Percentiles rank a stretch among this genome's conserved stretches.
These are phyloP conservation scores for Helobdella robusta DNA, from an alignment of 2,888 invertebrate genomes.

Conservation along the genomic window DNA sequence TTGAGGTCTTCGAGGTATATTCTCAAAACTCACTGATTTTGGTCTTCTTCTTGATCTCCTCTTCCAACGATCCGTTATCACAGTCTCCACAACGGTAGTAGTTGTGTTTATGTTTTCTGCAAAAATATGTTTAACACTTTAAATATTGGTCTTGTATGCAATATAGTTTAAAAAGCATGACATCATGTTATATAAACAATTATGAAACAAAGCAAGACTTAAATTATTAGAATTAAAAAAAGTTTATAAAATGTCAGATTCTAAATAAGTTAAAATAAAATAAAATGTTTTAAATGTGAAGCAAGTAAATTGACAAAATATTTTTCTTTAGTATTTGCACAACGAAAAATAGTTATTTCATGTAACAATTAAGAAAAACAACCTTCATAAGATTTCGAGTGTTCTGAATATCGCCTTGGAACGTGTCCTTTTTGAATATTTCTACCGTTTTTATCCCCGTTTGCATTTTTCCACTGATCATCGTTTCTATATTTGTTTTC, in stretches of 20 bases:
- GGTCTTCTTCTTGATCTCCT: conserved; percentile 15
- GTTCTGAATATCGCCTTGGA: conserved; percentile 9
- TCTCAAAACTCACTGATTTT: conserved; percentile 16
- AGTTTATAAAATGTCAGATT: not conserved
- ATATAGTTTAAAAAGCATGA: too few species aligned
- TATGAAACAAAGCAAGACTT: too few species aligned
- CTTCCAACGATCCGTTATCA: conserved; percentile 17
- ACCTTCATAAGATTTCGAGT: conserved; percentile 6
- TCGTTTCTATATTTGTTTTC: too few species aligned
- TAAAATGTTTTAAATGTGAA: not conserved
- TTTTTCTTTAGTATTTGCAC: too few species aligned
- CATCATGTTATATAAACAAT: too few species aligned
- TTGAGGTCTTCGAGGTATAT: not conserved
- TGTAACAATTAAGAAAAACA: too few species aligned
- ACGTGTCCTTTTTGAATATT: too few species aligned
- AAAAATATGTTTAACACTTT: not conserved
- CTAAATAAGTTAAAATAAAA: not conserved
- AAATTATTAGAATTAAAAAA: not conserved
- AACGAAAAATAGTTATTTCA: too few species aligned
- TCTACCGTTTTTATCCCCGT: too few species aligned
- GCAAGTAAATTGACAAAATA: too few species aligned
- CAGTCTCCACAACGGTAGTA: conserved; percentile 2
- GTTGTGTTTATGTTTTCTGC: conserved; percentile 13
- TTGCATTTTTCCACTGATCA: too few species aligned
- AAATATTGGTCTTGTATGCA: not conserved